These are phyloP conservation scores for Eremophila alpestris DNA, from an alignment of 2,797 vertebrate genomes.

Conservation along the genomic window DNA sequence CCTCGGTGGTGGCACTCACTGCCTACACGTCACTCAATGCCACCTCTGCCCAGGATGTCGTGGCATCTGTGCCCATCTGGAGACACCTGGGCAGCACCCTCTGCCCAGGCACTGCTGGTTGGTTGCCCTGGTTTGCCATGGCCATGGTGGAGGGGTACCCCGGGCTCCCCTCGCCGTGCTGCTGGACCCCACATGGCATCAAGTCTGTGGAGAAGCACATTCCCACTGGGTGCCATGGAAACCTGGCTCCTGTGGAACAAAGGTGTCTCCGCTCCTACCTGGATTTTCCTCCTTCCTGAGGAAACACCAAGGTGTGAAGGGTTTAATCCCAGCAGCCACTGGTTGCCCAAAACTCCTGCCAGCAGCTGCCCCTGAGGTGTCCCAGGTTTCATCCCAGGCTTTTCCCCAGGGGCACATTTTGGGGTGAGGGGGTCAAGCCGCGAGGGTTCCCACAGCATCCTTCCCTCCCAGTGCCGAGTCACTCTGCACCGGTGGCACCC, in stretches of 20 bases:
- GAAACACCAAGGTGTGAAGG: not conserved
- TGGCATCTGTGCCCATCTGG: too few relatives aligned
- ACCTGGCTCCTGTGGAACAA: constrained; percentile 3
- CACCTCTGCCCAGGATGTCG: fast-evolving
- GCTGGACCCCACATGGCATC: not conserved
- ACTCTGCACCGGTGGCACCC: not conserved
- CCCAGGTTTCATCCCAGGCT: fast-evolving
- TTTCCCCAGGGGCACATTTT: fast-evolving
- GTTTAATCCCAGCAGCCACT: not conserved
- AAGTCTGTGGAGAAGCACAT: constrained; percentile 40
- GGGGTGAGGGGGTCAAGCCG: fast-evolving
- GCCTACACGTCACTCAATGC: fast-evolving
- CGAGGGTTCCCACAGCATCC: not conserved
- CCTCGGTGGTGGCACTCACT: fast-evolving
- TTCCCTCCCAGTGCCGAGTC: not conserved
- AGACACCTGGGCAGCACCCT: not conserved
- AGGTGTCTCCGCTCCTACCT: not conserved
- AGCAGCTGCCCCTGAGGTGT: fast-evolving
- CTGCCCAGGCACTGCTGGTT: fast-evolving
- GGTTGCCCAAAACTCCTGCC: not conserved
- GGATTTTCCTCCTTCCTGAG: not conserved
- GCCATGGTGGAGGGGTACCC: fast-evolving
- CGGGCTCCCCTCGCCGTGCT: fast-evolving
- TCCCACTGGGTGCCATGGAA: constrained; percentile 73
- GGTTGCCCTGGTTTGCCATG: fast-evolving